Conservation (phyloP, 1,140 invertebrate species). For the Zaprionus vittiger region DNA sequence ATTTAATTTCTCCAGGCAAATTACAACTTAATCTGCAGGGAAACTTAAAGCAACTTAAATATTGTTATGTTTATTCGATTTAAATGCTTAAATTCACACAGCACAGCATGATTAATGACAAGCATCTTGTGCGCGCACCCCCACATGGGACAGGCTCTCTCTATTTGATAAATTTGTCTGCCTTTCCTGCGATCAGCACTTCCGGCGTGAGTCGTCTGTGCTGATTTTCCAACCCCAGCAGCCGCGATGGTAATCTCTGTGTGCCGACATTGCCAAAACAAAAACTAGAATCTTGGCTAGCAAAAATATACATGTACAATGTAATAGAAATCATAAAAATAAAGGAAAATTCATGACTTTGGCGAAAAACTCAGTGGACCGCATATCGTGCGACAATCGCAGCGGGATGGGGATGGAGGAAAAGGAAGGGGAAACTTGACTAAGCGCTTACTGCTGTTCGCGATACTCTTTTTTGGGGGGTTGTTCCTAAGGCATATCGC, state of each 20-base stretch:
- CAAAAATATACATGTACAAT: conserved; percentile 52
- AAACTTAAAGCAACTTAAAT: conserved; percentile 28
- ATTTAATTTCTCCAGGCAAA: conserved; percentile 31
- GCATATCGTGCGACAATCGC: conserved; percentile 64
- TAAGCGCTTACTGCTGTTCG: conserved; percentile 54
- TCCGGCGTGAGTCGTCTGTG: conserved; percentile 60
- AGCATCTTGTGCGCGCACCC: conserved; percentile 39
- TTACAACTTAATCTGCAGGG: conserved; percentile 13
- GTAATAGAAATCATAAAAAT: conserved; percentile 78
- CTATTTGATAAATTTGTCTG: conserved; percentile 79
- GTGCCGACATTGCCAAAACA: conserved; percentile 54
- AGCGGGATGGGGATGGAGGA: neutral
- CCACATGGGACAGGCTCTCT: conserved; percentile 19
- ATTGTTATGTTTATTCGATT: conserved; percentile 3
- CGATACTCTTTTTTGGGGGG: conserved; percentile 60
- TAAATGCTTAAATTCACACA: conserved; percentile 11
- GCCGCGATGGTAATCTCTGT: conserved; percentile 40
- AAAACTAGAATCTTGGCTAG: conserved; percentile 66
- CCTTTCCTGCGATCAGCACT: conserved; percentile 79
- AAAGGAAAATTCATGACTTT: conserved; percentile 76
- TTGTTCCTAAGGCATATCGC: conserved; percentile 30
- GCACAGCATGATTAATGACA: conserved; percentile 61
- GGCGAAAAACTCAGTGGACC: conserved; percentile 68
- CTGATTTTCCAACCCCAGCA: conserved; percentile 49
- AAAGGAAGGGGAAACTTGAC: conserved; percentile 32